Conservation (phyloP, 1,140 invertebrate genomes). For the Theocolax elegans region DNA sequence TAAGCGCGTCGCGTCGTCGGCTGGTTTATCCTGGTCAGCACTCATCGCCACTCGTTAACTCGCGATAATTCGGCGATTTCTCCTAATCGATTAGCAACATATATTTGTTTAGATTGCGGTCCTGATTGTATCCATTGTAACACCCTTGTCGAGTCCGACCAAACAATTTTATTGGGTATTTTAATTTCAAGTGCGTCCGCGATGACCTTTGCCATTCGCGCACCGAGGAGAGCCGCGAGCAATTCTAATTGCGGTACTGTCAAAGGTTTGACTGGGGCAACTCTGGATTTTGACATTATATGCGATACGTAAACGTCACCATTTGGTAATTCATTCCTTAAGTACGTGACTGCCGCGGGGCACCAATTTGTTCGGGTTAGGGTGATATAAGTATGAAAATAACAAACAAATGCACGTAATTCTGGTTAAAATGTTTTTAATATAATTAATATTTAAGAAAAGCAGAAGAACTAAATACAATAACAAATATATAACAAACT, state of each 20-base stretch:
- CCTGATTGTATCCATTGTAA: not conserved
- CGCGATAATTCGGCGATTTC: not conserved
- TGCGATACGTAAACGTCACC: too few relatives aligned
- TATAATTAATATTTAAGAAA: too few relatives aligned
- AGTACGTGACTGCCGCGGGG: too few relatives aligned
- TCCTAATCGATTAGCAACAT: not conserved
- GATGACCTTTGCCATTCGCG: not conserved
- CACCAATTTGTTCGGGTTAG: too few relatives aligned
- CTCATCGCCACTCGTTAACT: not conserved
- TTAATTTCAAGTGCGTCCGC: not conserved
- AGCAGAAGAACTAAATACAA: too few relatives aligned
- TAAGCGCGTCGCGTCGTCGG: not conserved
- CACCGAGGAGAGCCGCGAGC: not conserved
- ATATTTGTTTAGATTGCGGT: not conserved
- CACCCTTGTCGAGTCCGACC: slow-evolving; percentile 3
- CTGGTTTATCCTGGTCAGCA: not conserved
- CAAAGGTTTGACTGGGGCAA: not conserved
- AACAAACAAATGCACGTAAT: too few relatives aligned
- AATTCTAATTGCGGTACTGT: not conserved
- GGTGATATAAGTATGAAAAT: too few relatives aligned
- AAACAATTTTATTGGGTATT: not conserved
- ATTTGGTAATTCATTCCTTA: too few relatives aligned
- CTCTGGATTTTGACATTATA: not conserved
- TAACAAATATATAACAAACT: too few relatives aligned
- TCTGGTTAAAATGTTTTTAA: too few relatives aligned